Evolutionary conservation across 2,113 vertebrate genomes (phyloP).

Genomic region (Ptilorrhoa leucosticta): DNA sequence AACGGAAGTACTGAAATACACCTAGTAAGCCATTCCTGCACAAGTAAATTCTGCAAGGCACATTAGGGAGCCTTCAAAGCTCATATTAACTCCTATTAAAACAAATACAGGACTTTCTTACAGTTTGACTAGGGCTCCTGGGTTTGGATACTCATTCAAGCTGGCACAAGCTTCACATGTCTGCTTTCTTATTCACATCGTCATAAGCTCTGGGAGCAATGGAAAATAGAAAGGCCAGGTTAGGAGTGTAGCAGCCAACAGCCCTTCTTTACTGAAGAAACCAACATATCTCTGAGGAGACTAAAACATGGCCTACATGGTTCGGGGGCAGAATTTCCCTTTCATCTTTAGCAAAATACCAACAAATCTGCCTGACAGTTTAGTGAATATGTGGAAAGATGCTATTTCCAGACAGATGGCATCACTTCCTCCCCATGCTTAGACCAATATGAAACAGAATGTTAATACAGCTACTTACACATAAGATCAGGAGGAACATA

Average conservation of each 20-base stretch:
- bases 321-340: not conserved
- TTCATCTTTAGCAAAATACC: not conserved
- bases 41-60: not conserved
- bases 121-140: not conserved
- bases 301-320: not conserved
- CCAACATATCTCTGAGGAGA: not conserved
- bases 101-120: not conserved
- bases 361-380: not conserved
- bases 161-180: not conserved
- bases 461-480: not conserved
- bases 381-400: not conserved
- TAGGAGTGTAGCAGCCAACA: not conserved
- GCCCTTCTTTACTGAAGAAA: not conserved
- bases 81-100: not conserved
- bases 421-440: not conserved
- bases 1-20: not conserved
- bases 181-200: not conserved
- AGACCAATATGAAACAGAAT: not conserved
- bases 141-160: not conserved
- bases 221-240: not conserved
- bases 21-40: not conserved
- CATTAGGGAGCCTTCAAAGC: not conserved
- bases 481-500: not conserved
- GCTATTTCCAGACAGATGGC: not conserved
- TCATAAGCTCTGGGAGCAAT: not conserved